Evolutionary conservation across 2,797 vertebrate species (phyloP).

Genomic region (Tauraco hartlaubi): DNA sequence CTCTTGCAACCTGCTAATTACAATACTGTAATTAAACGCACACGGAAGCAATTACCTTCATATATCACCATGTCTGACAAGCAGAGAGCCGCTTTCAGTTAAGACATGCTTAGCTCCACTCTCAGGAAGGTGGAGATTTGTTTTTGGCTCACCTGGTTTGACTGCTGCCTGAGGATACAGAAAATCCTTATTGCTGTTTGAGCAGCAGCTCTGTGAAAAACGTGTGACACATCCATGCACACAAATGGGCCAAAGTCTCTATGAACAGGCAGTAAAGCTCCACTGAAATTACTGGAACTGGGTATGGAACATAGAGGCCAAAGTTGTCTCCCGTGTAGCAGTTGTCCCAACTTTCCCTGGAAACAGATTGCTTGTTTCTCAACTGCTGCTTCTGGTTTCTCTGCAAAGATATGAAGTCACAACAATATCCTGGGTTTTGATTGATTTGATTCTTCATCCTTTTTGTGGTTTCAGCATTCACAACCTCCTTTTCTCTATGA

Average conservation of each 20-base stretch:
- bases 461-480: neutral
- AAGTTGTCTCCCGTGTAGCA: rapidly evolving
- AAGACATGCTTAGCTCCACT: neutral
- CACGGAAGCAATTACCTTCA: constrained; percentile 66
- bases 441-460: neutral
- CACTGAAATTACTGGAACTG: neutral
- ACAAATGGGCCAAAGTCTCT: rapidly evolving
- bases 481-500: neutral
- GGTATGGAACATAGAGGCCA: neutral
- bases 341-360: neutral
- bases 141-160: neutral
- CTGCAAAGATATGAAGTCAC: neutral
- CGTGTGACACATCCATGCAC: rapidly evolving
- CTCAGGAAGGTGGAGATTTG: neutral
- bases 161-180: neutral
- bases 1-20: constrained; percentile 72
- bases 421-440: neutral
- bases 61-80: constrained; percentile 58
- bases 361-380: neutral
- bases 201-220: neutral
- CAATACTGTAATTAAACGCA: constrained; percentile 66
- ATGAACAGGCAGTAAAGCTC: neutral
- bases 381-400: neutral
- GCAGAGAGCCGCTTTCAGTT: neutral
- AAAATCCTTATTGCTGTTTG: neutral